A percentile compares a stretch with the other conserved stretches of the same genome.
Evolutionary conservation across 2,113 vertebrate genomes (phyloP).

Genomic region (Pterophyllum scalare): DNA sequence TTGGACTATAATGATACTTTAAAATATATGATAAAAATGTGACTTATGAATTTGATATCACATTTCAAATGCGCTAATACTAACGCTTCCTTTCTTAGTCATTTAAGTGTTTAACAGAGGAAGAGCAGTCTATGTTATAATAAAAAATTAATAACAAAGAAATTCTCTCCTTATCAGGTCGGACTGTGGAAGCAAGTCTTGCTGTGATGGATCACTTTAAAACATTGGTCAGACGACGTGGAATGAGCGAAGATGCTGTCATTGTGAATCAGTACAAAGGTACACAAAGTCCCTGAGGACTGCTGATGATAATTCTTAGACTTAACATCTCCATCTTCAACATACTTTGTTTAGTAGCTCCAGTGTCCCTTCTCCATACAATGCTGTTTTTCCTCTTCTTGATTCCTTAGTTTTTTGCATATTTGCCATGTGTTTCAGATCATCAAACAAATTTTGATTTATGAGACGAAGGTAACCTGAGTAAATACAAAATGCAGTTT

Average conservation of each 20-base stretch:
- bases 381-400: too few relatives aligned
- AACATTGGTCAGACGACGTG: constrained; percentile 80
- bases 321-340: background rate
- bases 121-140: background rate
- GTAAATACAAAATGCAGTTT: too few relatives aligned
- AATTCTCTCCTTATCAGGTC: constrained; percentile 73
- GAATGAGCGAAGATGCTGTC: constrained; percentile 78
- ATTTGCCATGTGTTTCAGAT: too few relatives aligned
- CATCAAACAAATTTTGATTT: too few relatives aligned
- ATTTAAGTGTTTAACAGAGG: background rate
- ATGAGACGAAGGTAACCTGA: too few relatives aligned
- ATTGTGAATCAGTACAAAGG: constrained; percentile 83
- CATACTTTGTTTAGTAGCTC: background rate
- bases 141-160: background rate
- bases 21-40: background rate
- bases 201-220: constrained; percentile 81
- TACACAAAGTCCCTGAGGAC: constrained; percentile 40
- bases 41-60: background rate
- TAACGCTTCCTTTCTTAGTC: background rate
- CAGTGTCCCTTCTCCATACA: background rate
- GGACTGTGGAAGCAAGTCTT: constrained; percentile 72
- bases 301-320: background rate
- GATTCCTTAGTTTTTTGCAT: too few relatives aligned
- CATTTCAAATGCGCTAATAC: background rate
- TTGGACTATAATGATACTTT: background rate